These are phyloP conservation scores for Apostichopus californicus DNA, from an alignment of 35 echinoderm and acorn worm species.

Conservation along the genomic window DNA sequence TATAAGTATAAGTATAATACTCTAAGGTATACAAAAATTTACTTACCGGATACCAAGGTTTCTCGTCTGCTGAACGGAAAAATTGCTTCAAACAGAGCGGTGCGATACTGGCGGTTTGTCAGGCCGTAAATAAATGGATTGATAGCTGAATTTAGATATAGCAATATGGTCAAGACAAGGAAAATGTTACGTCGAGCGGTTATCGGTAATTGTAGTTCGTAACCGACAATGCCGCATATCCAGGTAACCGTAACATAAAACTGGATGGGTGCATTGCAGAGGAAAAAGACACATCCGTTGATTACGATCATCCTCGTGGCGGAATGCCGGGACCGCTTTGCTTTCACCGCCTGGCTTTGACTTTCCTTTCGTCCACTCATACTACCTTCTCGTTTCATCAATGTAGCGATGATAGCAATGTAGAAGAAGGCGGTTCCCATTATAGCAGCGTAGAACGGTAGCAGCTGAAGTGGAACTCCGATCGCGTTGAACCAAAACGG, in stretches of 20 bases:
- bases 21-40: not conserved
- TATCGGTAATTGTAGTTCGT: not conserved
- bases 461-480: conserved; percentile 43
- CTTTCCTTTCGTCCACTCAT: not conserved
- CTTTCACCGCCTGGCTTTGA: not conserved
- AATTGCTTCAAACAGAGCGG: conserved; percentile 52
- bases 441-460: conserved; percentile 76
- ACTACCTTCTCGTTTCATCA: conserved; percentile 29
- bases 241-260: conserved; percentile 41
- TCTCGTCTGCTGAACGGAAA: not conserved
- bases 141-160: conserved; percentile 69
- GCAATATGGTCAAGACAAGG: conserved; percentile 40
- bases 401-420: conserved; percentile 56
- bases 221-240: conserved; percentile 26
- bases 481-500: not conserved
- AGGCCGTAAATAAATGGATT: conserved; percentile 75
- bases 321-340: conserved; percentile 43
- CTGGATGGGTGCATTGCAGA: conserved; percentile 66
- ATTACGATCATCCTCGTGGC: conserved; percentile 75
- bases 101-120: conserved; percentile 62
- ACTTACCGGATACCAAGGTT: not conserved
- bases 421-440: conserved; percentile 60
- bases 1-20: no score
- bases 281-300: conserved; percentile 74
- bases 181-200: not conserved